Evolutionary conservation across 2,797 vertebrate genomes (phyloP).

Genomic region (Semotilus atromaculatus): DNA sequence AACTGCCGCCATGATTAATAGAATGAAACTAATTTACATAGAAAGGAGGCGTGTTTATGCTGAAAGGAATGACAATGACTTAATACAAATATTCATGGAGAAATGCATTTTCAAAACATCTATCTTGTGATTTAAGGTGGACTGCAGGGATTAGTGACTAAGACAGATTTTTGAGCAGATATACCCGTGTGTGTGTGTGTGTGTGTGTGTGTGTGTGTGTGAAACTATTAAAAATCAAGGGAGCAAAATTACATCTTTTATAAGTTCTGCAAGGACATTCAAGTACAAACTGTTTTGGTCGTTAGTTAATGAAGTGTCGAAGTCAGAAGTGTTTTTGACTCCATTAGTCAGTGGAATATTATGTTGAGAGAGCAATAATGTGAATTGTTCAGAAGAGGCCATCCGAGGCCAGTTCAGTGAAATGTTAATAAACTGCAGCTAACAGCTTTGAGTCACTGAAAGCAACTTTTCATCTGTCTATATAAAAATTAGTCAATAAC

Average conservation of each 20-base stretch:
- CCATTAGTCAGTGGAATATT: constrained; percentile 14
- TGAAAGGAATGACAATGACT: not conserved
- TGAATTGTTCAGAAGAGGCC: constrained; percentile 21
- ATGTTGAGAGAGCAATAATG: constrained; percentile 41
- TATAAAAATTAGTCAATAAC: constrained; percentile 71
- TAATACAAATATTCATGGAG: not conserved
- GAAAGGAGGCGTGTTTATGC: not conserved
- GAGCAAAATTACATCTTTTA: no score
- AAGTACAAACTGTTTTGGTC: not conserved
- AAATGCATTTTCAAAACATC: not conserved
- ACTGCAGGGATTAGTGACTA: not conserved
- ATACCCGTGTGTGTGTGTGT: not conserved
- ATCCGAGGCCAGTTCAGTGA: constrained; percentile 24
- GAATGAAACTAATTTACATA: not conserved
- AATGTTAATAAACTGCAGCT: constrained; percentile 32
- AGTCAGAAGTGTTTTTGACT: constrained; percentile 17
- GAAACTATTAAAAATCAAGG: no score
- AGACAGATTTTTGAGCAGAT: not conserved
- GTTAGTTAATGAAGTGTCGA: not conserved
- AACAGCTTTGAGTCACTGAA: constrained; percentile 26
- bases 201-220: no score
- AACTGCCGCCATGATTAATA: not conserved
- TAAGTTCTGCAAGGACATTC: no score
- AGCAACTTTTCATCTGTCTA: constrained; percentile 65
- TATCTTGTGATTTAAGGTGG: not conserved